Conservation (phyloP, 1,140 invertebrate genomes). For the Paraescarpia echinospica region DNA sequence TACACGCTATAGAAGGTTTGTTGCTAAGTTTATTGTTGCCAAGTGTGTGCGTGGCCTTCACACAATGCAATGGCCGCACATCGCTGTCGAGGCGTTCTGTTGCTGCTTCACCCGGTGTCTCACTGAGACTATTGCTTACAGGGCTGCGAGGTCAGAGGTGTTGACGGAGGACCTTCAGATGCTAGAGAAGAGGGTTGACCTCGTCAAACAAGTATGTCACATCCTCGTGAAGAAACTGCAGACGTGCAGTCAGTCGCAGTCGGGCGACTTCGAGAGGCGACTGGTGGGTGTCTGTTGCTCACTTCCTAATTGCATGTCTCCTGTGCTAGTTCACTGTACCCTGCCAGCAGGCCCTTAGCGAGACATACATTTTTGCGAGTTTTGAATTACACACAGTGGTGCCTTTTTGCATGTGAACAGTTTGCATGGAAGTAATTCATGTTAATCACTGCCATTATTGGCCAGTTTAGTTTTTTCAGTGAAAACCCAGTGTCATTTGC, state of each 20-base stretch:
- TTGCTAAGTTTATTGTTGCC: background rate
- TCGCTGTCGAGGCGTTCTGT: background rate
- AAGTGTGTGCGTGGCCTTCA: background rate
- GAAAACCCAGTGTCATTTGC: no score
- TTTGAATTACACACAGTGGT: no score
- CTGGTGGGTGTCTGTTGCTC: background rate
- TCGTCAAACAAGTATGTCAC: background rate
- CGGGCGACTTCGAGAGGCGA: background rate
- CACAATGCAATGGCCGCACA: background rate
- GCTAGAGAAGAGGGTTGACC: background rate
- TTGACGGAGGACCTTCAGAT: conserved; percentile 9
- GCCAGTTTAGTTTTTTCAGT: no score
- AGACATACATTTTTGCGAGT: no score
- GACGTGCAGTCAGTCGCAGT: background rate
- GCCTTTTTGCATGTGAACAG: no score
- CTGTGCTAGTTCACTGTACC: no score
- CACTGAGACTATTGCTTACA: background rate
- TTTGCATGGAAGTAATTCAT: no score
- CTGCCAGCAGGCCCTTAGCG: no score
- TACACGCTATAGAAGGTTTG: background rate
- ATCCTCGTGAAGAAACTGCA: background rate
- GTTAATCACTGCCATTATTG: no score
- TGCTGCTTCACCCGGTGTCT: background rate
- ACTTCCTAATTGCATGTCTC: no score
- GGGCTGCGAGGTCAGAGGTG: conserved; percentile 9